A percentile compares a stretch with the other conserved stretches of the same genome.
Conservation (phyloP, 1,140 invertebrate genomes). For the Tribolium madens region DNA sequence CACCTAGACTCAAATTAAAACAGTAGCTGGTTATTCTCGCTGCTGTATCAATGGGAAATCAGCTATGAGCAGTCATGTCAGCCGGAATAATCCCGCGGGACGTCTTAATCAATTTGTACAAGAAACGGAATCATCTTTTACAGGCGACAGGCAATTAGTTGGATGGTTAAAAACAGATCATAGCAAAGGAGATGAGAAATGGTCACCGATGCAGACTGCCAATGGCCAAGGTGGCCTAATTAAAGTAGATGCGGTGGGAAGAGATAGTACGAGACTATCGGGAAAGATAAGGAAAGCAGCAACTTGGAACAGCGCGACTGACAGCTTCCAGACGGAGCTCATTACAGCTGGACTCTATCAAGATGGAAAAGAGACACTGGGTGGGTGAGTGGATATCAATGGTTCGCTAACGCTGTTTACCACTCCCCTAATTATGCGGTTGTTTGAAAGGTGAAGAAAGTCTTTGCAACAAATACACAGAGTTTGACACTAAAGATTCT, state of each 20-base stretch:
- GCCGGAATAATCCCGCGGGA: slow-evolving; percentile 41
- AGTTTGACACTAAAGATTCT: neutral
- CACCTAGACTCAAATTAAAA: slow-evolving; percentile 44
- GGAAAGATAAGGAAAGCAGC: slow-evolving; percentile 45
- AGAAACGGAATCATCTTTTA: slow-evolving; percentile 47
- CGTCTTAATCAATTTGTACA: slow-evolving; percentile 48
- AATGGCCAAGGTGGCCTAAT: slow-evolving; percentile 49
- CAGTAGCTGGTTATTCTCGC: slow-evolving; percentile 44
- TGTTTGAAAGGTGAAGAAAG: slow-evolving; percentile 14
- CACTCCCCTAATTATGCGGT: slow-evolving; percentile 23
- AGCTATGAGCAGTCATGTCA: slow-evolving; percentile 42
- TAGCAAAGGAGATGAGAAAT: slow-evolving; percentile 32
- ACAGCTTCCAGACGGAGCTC: slow-evolving; percentile 51
- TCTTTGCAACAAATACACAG: neutral
- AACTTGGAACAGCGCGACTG: slow-evolving; percentile 39
- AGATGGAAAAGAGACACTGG: slow-evolving; percentile 43
- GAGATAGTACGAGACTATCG: slow-evolving; percentile 43
- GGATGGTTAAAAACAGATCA: slow-evolving; percentile 38
- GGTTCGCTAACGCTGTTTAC: slow-evolving; percentile 27
- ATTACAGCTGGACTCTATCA: slow-evolving; percentile 47
- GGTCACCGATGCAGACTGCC: slow-evolving; percentile 25
- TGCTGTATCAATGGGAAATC: slow-evolving; percentile 40
- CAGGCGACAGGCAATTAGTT: slow-evolving; percentile 44
- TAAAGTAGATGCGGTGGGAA: slow-evolving; percentile 43
- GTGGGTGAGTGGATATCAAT: slow-evolving; percentile 43